Conservation (phyloP, 1,140 invertebrate species). For the Dreissena rostriformis region DNA sequence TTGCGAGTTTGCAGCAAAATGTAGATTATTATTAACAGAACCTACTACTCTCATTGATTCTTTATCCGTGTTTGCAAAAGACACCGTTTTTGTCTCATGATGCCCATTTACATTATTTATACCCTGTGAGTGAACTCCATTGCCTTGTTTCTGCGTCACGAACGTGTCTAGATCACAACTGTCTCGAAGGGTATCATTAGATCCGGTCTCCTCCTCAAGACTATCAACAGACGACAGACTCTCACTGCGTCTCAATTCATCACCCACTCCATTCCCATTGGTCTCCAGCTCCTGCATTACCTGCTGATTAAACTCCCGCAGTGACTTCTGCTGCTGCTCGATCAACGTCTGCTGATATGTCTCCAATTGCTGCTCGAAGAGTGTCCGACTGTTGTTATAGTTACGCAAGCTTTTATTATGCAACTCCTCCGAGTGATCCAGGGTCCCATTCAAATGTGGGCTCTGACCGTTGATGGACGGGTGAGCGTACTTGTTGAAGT, state of each 20-base stretch:
- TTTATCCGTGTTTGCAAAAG: conserved; percentile 24
- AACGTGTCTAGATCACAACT: conserved; percentile 48
- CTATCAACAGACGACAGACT: conserved; percentile 73
- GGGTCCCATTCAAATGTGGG: background rate
- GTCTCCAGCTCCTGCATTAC: conserved; percentile 68
- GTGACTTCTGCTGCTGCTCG: conserved; percentile 71
- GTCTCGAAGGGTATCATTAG: conserved; percentile 46
- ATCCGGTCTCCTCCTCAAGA: conserved; percentile 58
- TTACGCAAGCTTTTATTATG: conserved; percentile 70
- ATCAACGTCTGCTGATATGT: conserved; percentile 67
- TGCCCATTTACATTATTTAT: conserved; percentile 22
- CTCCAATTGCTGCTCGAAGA: conserved; percentile 76
- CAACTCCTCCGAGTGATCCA: conserved; percentile 59
- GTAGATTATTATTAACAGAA: background rate
- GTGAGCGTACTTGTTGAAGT: conserved; percentile 60
- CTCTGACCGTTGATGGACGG: conserved; percentile 36
- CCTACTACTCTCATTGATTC: conserved; percentile 14
- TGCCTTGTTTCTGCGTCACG: conserved; percentile 23
- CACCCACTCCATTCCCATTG: conserved; percentile 43
- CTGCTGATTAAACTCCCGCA: conserved; percentile 70
- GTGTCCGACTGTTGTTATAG: conserved; percentile 67
- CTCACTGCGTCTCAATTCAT: conserved; percentile 49
- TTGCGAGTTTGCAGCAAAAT: background rate
- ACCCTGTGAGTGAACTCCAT: background rate
- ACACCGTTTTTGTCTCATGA: conserved; percentile 36